Percentiles rank a stretch among this genome's conserved stretches.
Evolutionary conservation across 1,140 invertebrate genomes (phyloP).

Genomic region (Drosophila sucinea): DNA sequence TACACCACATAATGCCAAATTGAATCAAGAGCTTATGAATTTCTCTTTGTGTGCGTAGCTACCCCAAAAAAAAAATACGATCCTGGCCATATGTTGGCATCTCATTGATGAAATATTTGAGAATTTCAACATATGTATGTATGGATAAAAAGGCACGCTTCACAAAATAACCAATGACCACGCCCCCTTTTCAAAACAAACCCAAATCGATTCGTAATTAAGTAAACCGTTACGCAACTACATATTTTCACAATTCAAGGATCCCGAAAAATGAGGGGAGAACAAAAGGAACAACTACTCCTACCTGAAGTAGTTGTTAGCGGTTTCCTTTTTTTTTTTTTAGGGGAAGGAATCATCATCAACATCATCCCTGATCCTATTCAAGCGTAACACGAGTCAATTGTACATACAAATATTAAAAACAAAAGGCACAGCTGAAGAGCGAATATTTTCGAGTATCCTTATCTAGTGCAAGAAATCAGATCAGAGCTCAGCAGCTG

Average conservation of each 20-base stretch:
- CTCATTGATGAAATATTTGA: slow-evolving; percentile 46
- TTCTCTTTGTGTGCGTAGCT: neutral
- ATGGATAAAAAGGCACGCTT: slow-evolving; percentile 25
- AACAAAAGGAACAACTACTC: neutral
- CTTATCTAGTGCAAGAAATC: slow-evolving; percentile 48
- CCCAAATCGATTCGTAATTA: slow-evolving; percentile 69
- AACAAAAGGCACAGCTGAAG: slow-evolving; percentile 36
- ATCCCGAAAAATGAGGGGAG: neutral
- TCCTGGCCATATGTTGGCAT: slow-evolving; percentile 41
- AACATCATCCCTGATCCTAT: slow-evolving; percentile 5
- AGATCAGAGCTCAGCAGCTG: slow-evolving; percentile 33
- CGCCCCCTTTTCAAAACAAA: slow-evolving; percentile 16
- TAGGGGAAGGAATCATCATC: neutral
- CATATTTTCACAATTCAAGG: slow-evolving; percentile 12
- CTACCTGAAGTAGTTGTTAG: slow-evolving; percentile 44
- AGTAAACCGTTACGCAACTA: slow-evolving; percentile 46
- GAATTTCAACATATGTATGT: slow-evolving; percentile 47
- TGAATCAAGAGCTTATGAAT: neutral
- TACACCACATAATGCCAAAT: neutral
- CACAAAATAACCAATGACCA: slow-evolving; percentile 33
- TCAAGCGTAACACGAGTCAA: slow-evolving; percentile 74
- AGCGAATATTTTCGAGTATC: neutral
- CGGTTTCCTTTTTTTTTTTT: neutral
- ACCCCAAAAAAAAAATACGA: neutral
- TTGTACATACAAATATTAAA: slow-evolving; percentile 23